Evolutionary conservation across 2,888 invertebrate species (phyloP).

Genomic region (Stenodema calcarata): DNA sequence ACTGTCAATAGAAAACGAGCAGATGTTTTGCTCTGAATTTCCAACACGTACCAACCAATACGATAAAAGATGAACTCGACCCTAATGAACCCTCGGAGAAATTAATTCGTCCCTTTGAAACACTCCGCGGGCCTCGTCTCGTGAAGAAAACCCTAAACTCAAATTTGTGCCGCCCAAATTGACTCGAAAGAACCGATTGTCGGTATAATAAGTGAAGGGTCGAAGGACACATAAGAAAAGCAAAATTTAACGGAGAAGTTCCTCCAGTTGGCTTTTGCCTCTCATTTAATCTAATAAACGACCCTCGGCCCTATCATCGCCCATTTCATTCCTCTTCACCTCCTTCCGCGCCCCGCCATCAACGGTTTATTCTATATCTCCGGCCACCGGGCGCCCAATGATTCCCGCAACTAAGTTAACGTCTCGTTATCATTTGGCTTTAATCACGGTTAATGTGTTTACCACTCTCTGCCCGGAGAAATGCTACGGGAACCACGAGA

Average conservation of each 20-base stretch:
- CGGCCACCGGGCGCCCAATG: neutral
- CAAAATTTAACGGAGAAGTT: neutral
- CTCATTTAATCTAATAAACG: constrained; percentile 4
- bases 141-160: neutral
- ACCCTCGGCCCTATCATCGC: neutral
- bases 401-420: constrained; percentile 24
- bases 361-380: neutral
- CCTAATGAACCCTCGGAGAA: neutral
- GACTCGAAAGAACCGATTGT: neutral
- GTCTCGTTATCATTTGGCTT: constrained; percentile 4
- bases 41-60: neutral
- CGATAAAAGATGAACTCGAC: neutral
- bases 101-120: neutral
- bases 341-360: neutral
- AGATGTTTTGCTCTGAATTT: no score
- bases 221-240: neutral
- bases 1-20: no score
- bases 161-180: neutral
- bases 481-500: neutral
- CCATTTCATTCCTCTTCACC: constrained; percentile 47
- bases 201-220: neutral
- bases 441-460: constrained; percentile 36
- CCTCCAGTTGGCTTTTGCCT: neutral
- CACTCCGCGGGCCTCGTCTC: neutral
- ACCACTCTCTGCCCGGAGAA: neutral